Base-by-base conservation (phyloP, 2,888 invertebrate species). In the Shargacucullia verbasci region DNA sequence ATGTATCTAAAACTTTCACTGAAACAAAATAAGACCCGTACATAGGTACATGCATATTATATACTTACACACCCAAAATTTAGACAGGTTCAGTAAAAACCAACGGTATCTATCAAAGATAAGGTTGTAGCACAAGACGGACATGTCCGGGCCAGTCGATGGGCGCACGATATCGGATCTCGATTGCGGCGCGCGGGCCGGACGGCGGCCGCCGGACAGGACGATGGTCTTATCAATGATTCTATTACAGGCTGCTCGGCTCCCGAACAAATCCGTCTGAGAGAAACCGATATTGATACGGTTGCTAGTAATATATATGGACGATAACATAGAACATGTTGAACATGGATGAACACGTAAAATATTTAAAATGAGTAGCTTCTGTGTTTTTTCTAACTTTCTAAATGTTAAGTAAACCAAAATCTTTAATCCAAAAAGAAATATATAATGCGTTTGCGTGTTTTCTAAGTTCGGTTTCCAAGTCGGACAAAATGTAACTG, bases 161-260 rank as follows among this genome's bases (percentile, higher is more conserved):
- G 33, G 56, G 6, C 54, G 48, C 14, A 35, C 45, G 71, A 64
- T 70, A 74, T 64, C 46, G 52, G 71, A 46, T 73, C 57, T 35
- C 44, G 55, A 71, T 71, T 53, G 49, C 40, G 38, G 46, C 40
- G 38, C 43, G 48, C 49, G 45, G 20, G n/a, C 31, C 20, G 53
- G 29, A 8, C 34, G 39, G 33, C 20, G 29, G 7, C 34, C 37
- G 33, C 20, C 48, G 46, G 40, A n/a, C 47, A 6, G 35, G 40
- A 67, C 35, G 34, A 67, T 44, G 49, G 34, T 55, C 57, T 67
- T 73, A 70, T 68, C 68, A 52, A 46, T 33, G 50, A 15, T 57
- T 50, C 50, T 49, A 49, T 69, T 70, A 71, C 38, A 34, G 31
- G 52, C 50, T 35, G 12, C 27, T 39, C 20, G 10, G n/a, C 25